Percentiles rank a stretch among this genome's conserved stretches.
These are phyloP conservation scores for Lordiphosa fenestrarum DNA, from an alignment of 2,888 invertebrate species.

Conservation along the genomic window DNA sequence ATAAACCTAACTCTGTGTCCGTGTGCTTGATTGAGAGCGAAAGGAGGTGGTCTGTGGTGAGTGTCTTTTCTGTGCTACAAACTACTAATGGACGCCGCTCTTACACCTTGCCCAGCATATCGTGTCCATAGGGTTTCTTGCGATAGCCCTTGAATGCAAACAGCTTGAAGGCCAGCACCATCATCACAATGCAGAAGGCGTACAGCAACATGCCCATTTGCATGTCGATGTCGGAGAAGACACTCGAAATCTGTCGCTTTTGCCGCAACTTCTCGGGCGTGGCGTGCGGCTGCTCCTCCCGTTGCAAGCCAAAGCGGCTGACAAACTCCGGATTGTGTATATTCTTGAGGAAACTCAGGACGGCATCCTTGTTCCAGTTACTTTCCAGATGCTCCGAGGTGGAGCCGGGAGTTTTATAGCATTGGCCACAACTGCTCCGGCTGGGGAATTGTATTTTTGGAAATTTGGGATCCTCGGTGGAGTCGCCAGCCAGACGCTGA, in stretches of 20 bases:
- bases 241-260: conserved; percentile 76
- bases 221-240: conserved; percentile 83
- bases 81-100: conserved; percentile 61
- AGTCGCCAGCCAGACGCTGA: conserved; percentile 90
- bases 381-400: conserved; percentile 39
- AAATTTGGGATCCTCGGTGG: conserved; percentile 93
- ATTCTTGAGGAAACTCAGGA: conserved; percentile 77
- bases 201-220: conserved; percentile 89
- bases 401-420: conserved; percentile 78
- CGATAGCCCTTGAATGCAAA: conserved; percentile 85
- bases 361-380: conserved; percentile 77
- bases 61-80: conserved; percentile 24
- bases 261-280: conserved; percentile 67
- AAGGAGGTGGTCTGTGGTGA: conserved; percentile 28
- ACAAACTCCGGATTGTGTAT: conserved; percentile 77
- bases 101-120: conserved; percentile 87
- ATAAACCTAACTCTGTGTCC: conserved; percentile 35
- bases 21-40: conserved; percentile 27
- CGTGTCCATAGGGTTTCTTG: conserved; percentile 87
- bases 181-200: conserved; percentile 86
- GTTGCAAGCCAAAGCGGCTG: conserved; percentile 73
- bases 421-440: conserved; percentile 84
- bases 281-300: conserved; percentile 63
- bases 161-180: conserved; percentile 88
- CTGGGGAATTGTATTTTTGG: conserved; percentile 95